A percentile compares a stretch with the other conserved stretches of the same genome.
Conservation (phyloP, 1,140 invertebrate species). For the Tetramorium parvispinum region DNA sequence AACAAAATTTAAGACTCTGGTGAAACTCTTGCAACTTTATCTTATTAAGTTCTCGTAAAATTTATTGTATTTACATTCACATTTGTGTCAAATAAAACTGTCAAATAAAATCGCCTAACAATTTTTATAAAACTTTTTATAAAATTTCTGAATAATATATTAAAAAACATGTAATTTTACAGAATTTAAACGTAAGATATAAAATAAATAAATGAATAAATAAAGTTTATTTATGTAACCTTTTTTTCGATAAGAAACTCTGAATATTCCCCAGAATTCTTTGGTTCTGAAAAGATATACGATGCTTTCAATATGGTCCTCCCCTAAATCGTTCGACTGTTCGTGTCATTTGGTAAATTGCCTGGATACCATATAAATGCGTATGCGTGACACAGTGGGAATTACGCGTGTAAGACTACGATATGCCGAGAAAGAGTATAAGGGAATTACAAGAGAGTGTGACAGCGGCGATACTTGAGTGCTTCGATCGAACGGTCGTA, state of each 20-base stretch:
- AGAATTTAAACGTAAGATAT: background rate
- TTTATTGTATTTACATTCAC: background rate
- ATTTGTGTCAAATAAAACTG: background rate
- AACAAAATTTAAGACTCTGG: slow-evolving; percentile 9
- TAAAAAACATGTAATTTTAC: background rate
- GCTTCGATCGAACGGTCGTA: slow-evolving; percentile 23
- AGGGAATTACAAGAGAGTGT: slow-evolving; percentile 11
- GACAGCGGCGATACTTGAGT: background rate
- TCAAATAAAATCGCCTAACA: background rate
- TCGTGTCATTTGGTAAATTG: slow-evolving; percentile 69
- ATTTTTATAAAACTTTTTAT: background rate
- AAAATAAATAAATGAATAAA: background rate
- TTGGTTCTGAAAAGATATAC: slow-evolving; percentile 2
- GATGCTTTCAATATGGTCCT: slow-evolving; percentile 25
- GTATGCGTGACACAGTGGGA: slow-evolving; percentile 36
- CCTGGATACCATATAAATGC: slow-evolving; percentile 33
- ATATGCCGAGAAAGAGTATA: slow-evolving; percentile 24
- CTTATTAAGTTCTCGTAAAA: background rate
- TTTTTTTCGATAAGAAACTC: background rate
- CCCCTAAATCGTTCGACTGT: slow-evolving; percentile 61
- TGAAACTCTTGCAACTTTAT: background rate
- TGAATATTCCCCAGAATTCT: background rate
- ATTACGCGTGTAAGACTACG: slow-evolving; percentile 24
- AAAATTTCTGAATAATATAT: background rate
- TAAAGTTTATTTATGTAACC: background rate